phyloP scores from a whole-genome alignment of 2,797 vertebrate genomes.

The Sphaeramia orbicularis region DNA sequence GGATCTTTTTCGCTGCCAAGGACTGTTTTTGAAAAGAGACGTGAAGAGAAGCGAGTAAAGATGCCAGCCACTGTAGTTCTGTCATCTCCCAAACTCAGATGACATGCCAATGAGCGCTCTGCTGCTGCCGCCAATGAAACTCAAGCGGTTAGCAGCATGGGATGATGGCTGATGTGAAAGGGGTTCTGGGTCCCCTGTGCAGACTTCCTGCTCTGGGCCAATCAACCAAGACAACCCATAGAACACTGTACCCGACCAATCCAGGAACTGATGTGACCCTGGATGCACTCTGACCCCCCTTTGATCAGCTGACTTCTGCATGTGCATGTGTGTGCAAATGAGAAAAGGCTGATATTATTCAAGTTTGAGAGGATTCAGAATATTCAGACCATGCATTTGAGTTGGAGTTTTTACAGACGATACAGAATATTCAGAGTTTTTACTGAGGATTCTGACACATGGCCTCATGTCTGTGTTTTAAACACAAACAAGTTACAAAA shows the following conservation, averaged over 20 bases:
- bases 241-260: conserved; percentile 19
- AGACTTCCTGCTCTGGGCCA: conserved; percentile 64
- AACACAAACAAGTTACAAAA: no score
- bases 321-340: background rate
- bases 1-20: conserved; percentile 30
- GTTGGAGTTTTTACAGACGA: no score
- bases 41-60: conserved; percentile 20
- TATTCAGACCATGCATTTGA: no score
- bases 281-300: conserved; percentile 33
- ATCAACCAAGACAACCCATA: conserved; percentile 20
- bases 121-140: conserved; percentile 30
- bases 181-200: conserved; percentile 30
- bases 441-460: no score
- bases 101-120: conserved; percentile 50
- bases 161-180: conserved; percentile 51
- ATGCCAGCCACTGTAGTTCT: conserved; percentile 55
- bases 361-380: no score
- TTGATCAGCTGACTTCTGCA: background rate
- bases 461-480: no score
- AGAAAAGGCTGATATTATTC: no score
- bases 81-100: conserved; percentile 51
- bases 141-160: conserved; percentile 48
- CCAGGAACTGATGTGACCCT: conserved; percentile 49
- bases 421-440: no score
- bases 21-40: conserved; percentile 25